Evolutionary conservation across 2,113 vertebrate genomes (phyloP).

Genomic region (Pteruthius melanotis): DNA sequence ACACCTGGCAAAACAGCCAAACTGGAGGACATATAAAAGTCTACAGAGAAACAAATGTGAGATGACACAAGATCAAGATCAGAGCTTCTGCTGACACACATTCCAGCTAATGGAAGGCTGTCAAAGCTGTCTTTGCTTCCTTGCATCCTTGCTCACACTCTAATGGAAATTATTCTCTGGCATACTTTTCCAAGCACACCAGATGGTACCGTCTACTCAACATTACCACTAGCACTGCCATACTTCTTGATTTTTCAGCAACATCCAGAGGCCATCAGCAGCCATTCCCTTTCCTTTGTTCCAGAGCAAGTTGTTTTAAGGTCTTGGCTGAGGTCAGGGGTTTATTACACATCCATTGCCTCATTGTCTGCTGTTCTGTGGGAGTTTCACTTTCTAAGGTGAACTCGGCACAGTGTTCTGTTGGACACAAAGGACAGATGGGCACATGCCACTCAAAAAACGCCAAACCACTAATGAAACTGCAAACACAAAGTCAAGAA

Average conservation of each 20-base stretch:
- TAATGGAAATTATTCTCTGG: neutral
- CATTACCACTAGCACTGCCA: neutral
- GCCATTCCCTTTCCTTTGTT: neutral
- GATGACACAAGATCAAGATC: neutral
- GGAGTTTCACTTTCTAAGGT: neutral
- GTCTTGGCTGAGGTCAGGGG: neutral
- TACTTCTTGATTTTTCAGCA: neutral
- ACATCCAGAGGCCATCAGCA: neutral
- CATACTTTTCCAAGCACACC: neutral
- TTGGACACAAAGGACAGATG: neutral
- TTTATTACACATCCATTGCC: neutral
- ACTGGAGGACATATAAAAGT: neutral
- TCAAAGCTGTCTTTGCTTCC: neutral
- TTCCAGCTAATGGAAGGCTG: neutral
- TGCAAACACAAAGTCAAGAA: neutral
- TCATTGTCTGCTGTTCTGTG: neutral
- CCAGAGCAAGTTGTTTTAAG: neutral
- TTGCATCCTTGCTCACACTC: neutral
- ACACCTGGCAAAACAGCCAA: neutral
- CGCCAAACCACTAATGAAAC: neutral
- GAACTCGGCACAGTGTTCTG: neutral
- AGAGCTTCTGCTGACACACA: neutral
- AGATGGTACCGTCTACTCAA: neutral
- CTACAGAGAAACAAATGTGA: neutral
- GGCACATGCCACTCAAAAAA: neutral